Percentiles rank a stretch among this genome's conserved stretches.
phyloP scores from a whole-genome alignment of 2,113 vertebrate species.

The Casuarius casuarius region DNA sequence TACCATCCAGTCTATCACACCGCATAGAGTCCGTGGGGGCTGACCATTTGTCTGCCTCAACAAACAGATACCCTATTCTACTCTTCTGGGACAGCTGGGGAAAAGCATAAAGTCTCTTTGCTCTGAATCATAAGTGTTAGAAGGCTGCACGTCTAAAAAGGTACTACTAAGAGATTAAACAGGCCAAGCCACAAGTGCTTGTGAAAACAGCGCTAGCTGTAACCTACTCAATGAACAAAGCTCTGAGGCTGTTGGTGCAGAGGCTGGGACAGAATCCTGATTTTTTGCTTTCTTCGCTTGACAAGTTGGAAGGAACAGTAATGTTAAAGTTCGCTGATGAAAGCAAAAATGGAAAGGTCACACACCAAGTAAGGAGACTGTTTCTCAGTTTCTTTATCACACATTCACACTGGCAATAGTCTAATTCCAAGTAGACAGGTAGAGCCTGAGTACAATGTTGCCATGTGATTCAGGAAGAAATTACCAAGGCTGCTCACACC shows the following conservation, averaged over 20 bases:
- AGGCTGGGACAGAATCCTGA: not conserved
- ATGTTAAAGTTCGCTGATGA: not conserved
- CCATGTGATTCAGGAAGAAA: not conserved
- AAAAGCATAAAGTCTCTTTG: not conserved
- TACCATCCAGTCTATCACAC: not conserved
- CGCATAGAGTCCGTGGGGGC: not conserved
- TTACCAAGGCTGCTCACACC: not conserved
- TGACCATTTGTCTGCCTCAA: not conserved
- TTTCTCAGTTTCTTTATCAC: not conserved
- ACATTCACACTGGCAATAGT: accelerated
- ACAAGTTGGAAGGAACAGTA: not conserved
- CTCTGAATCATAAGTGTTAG: not conserved
- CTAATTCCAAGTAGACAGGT: not conserved
- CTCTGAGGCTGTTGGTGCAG: not conserved
- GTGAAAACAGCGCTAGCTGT: not conserved
- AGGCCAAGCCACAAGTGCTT: not conserved
- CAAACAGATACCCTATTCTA: not conserved
- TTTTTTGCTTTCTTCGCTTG: not conserved
- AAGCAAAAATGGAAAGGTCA: not conserved
- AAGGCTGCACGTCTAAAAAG: not conserved
- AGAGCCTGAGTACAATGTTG: not conserved
- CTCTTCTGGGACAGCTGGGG: not conserved
- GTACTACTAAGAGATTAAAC: not conserved
- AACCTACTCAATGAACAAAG: not conserved
- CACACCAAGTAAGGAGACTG: not conserved